Evolutionary conservation across 1,140 invertebrate species (phyloP).

Genomic region (Drosophila elegans): DNA sequence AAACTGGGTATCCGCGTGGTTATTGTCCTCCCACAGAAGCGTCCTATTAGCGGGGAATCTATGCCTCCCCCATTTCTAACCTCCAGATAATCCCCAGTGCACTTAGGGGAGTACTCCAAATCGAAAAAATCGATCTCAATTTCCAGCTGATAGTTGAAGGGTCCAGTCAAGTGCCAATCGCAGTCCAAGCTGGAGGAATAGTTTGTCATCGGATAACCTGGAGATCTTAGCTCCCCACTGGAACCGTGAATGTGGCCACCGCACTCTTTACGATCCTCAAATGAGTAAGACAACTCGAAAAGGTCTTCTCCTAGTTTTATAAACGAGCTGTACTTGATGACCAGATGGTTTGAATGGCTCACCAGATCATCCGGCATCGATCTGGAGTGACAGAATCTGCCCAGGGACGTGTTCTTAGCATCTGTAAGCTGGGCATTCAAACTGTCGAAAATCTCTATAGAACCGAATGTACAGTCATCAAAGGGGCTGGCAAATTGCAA

Average conservation of each 20-base stretch:
- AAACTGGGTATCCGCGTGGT: slow-evolving; percentile 88
- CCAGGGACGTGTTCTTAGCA: slow-evolving; percentile 10
- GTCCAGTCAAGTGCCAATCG: slow-evolving; percentile 90
- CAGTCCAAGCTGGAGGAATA: slow-evolving; percentile 90
- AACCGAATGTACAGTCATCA: slow-evolving; percentile 89
- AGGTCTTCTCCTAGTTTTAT: slow-evolving; percentile 41
- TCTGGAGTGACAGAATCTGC: slow-evolving; percentile 35
- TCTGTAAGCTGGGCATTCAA: slow-evolving; percentile 6
- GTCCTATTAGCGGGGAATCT: slow-evolving; percentile 88
- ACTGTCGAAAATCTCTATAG: slow-evolving; percentile 88
- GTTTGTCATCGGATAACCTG: slow-evolving; percentile 88
- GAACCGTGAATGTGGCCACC: slow-evolving; percentile 90
- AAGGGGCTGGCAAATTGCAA: slow-evolving; percentile 34
- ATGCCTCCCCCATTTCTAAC: slow-evolving; percentile 86
- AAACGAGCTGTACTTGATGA: slow-evolving; percentile 57
- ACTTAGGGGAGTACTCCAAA: slow-evolving; percentile 88
- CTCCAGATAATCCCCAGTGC: slow-evolving; percentile 92
- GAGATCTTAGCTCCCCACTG: slow-evolving; percentile 90
- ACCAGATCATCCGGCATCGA: slow-evolving; percentile 41
- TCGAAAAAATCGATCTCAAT: slow-evolving; percentile 90
- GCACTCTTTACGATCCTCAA: slow-evolving; percentile 85
- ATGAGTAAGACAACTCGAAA: slow-evolving; percentile 62
- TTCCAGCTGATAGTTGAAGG: slow-evolving; percentile 88
- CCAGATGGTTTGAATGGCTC: slow-evolving; percentile 47
- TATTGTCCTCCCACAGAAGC: slow-evolving; percentile 88